phyloP scores from a whole-genome alignment of 2,888 invertebrate species.

The Parthenolecanium corni region DNA sequence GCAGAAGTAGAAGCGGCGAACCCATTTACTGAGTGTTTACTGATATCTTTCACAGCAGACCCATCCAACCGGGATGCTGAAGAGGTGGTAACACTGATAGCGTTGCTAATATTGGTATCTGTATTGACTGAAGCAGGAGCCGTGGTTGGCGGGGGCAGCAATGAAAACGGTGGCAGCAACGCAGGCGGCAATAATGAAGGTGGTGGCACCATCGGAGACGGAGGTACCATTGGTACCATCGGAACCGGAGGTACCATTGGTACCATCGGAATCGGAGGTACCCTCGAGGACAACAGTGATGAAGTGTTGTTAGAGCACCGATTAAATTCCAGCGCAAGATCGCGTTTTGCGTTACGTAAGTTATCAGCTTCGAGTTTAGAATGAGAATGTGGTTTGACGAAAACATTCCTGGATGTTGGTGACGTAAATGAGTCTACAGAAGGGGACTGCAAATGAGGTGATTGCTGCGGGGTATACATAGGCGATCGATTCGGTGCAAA shows the following conservation, averaged over 20 bases:
- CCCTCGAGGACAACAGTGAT: no score
- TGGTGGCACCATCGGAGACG: not conserved
- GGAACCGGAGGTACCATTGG: not conserved
- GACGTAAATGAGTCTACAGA: slow-evolving; percentile 13
- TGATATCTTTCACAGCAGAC: no score
- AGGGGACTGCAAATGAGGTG: slow-evolving; percentile 15
- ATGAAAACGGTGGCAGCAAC: not conserved
- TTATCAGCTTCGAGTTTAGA: slow-evolving; percentile 6
- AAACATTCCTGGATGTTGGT: not conserved
- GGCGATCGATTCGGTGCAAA: not conserved
- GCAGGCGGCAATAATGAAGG: not conserved
- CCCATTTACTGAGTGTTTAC: no score
- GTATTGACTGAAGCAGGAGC: no score
- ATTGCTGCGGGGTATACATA: not conserved
- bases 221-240: slow-evolving; percentile 19
- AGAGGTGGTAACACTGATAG: no score
- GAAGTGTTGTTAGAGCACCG: no score
- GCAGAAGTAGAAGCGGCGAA: no score
- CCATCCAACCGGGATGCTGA: no score
- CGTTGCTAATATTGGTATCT: no score
- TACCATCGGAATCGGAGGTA: not conserved
- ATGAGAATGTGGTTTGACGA: slow-evolving; percentile 14
- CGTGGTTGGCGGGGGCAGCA: not conserved
- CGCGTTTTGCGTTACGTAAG: not conserved
- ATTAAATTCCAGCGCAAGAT: not conserved